phyloP scores from a whole-genome alignment of 1,140 invertebrate species.

The Nylanderia fulva region DNA sequence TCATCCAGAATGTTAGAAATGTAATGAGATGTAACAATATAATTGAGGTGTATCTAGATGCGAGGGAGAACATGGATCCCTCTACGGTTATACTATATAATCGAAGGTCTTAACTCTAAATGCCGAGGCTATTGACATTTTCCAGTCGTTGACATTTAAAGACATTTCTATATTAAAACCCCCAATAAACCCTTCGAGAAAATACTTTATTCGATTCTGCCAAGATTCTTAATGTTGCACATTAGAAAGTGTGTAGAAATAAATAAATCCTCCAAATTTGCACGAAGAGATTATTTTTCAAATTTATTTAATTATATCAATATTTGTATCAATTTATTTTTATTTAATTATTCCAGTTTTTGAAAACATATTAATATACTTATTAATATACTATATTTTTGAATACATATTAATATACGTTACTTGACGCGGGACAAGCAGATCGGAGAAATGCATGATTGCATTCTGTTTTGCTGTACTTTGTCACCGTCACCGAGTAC shows the following conservation, averaged over 20 bases:
- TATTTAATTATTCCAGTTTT: too few relatives aligned
- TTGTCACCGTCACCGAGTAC: background rate
- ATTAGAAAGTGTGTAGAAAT: background rate
- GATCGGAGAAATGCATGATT: constrained; percentile 3
- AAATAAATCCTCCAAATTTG: background rate
- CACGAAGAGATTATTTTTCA: background rate
- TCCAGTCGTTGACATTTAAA: constrained; percentile 52
- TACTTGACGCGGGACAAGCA: background rate
- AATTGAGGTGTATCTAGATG: constrained; percentile 25
- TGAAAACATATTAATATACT: too few relatives aligned
- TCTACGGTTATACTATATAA: background rate
- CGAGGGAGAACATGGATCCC: background rate
- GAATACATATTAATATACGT: background rate
- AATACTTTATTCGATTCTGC: constrained; percentile 16
- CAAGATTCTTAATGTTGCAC: background rate
- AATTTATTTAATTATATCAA: background rate
- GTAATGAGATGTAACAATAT: constrained; percentile 33
- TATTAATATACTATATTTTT: too few relatives aligned
- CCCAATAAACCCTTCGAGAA: background rate
- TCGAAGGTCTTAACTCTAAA: constrained; percentile 46
- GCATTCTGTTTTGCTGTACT: background rate
- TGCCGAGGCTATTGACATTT: constrained; percentile 59
- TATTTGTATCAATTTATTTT: too few relatives aligned
- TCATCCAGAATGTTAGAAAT: constrained; percentile 8
- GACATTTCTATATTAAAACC: constrained; percentile 35